Conservation (phyloP, 2,888 invertebrate genomes). For the Drosophila glabriapex region DNA sequence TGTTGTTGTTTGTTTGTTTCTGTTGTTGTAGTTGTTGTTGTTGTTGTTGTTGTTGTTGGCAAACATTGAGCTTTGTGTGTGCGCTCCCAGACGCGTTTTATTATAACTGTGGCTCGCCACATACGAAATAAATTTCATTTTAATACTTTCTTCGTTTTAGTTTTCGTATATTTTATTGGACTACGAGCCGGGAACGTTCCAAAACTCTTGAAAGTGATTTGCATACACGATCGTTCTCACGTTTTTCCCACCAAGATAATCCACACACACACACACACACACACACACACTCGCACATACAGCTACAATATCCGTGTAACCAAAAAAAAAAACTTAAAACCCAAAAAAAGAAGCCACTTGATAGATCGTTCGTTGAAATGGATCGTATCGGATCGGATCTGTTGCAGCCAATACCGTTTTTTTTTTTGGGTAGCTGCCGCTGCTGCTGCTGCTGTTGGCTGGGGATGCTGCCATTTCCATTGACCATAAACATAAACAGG, state of each 20-base stretch:
- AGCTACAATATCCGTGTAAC: conserved; percentile 16
- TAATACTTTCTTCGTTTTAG: conserved; percentile 81
- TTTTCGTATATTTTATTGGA: conserved; percentile 75
- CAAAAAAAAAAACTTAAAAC: conserved; percentile 1
- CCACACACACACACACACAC: conserved; percentile 40
- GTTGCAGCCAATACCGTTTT: conserved; percentile 70
- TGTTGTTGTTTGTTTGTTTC: conserved; percentile 42
- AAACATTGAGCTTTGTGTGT: conserved; percentile 79
- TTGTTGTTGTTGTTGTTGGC: conserved; percentile 65
- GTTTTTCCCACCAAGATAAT: conserved; percentile 78
- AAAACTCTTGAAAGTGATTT: conserved; percentile 71
- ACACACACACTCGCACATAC: conserved; percentile 15
- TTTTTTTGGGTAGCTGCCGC: conserved; percentile 24
- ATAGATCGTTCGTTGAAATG: conserved; percentile 61
- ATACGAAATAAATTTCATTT: conserved; percentile 79
- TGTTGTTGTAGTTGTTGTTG: conserved; percentile 49
- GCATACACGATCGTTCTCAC: conserved; percentile 77
- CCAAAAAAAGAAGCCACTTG: conserved; percentile 46
- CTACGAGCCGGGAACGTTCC: conserved; percentile 24
- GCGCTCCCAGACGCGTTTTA: conserved; percentile 76
- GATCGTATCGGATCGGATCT: conserved; percentile 24
- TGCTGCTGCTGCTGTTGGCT: conserved; percentile 23
- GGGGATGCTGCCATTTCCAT: conserved; percentile 61
- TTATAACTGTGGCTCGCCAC: conserved; percentile 73
- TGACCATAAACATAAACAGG: conserved; percentile 79